Evolutionary conservation across 2,797 vertebrate species (phyloP).

Genomic region (Enteromius fasciolatus): DNA sequence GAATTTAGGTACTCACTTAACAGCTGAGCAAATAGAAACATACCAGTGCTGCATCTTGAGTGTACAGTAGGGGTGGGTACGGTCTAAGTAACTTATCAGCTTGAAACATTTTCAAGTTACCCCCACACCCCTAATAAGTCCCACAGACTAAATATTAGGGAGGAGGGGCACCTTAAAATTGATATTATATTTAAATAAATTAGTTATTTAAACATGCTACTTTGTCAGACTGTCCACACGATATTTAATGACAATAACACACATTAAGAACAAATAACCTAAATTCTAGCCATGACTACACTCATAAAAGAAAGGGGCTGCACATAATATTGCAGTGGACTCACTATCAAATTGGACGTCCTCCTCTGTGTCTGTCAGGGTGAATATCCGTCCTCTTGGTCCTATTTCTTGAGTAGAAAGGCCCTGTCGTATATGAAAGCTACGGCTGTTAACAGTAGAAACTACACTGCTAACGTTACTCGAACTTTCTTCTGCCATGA

Average conservation of each 20-base stretch:
- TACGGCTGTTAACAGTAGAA: not conserved
- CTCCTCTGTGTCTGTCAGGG: slow-evolving; percentile 69
- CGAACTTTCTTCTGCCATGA: slow-evolving; percentile 68
- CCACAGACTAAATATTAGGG: slow-evolving; percentile 33
- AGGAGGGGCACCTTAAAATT: slow-evolving; percentile 9
- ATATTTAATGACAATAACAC: not conserved
- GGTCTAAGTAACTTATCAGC: slow-evolving; percentile 74
- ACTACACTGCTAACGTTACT: slow-evolving; percentile 53
- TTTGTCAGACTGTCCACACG: not conserved
- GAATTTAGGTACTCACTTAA: slow-evolving; percentile 35
- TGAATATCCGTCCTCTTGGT: slow-evolving; percentile 55
- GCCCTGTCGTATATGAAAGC: slow-evolving; percentile 45
- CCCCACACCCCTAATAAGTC: slow-evolving; percentile 51
- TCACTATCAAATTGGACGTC: slow-evolving; percentile 81
- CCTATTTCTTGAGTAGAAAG: slow-evolving; percentile 23
- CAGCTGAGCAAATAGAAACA: slow-evolving; percentile 9
- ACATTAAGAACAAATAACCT: not conserved
- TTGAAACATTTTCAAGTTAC: slow-evolving; percentile 65
- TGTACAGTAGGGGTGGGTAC: slow-evolving; percentile 68
- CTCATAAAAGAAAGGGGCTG: slow-evolving; percentile 8
- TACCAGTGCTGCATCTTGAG: slow-evolving; percentile 62
- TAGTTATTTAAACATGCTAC: not conserved
- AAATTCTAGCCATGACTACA: not conserved
- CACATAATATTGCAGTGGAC: slow-evolving; percentile 44
- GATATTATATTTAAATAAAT: not conserved